Base-by-base conservation (phyloP, 2,888 invertebrate species). In the Idaea straminata region DNA sequence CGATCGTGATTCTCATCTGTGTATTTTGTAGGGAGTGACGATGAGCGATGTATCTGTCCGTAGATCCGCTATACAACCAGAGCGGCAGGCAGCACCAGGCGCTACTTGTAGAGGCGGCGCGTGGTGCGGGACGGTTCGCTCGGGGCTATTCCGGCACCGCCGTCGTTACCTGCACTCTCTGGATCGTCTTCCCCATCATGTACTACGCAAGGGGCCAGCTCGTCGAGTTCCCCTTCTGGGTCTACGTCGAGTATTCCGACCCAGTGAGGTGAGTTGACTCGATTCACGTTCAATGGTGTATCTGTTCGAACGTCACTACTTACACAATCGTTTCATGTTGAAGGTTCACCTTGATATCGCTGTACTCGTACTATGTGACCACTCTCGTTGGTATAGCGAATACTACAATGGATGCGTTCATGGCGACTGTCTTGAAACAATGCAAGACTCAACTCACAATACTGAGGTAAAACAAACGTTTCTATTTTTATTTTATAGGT, bases 391-490 rank as follows among this genome's bases (percentile, higher is more conserved):
- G 87, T 57, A 82, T 92, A 62, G 91, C 90, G n/a, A 92, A 92
- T 74, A 92, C 92, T 34, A 90, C 90, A 5, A 91, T 89, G 90
- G 92, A 92, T 64, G 91, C 91, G 0, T 89, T 92, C 71, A 82
- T 92, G 64, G 91, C 85, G 2, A 86, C 90, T n/a, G 71, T 91
- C 7, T 79, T 92, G 34, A 79, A 79, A 66, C 91, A 89, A 72
- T 88, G 86, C 74, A 83, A 85, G 69, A 85, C 86, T 10, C 91
- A 92, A 64, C 76, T 92, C 2, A 78, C 69, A 4, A 88, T 91
- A 16, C 70, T 91, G 34, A 79, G 89, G 92, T 88, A 5, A 63
- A 59, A 16, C 16, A 59, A 16, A 25, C 25, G 25, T 25, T 25
- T 25, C 25, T 25, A 25, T 25, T 25, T 25, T 3, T 25, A 25